Conservation (phyloP, 2,113 vertebrate genomes). For the Glareola pratincola region DNA sequence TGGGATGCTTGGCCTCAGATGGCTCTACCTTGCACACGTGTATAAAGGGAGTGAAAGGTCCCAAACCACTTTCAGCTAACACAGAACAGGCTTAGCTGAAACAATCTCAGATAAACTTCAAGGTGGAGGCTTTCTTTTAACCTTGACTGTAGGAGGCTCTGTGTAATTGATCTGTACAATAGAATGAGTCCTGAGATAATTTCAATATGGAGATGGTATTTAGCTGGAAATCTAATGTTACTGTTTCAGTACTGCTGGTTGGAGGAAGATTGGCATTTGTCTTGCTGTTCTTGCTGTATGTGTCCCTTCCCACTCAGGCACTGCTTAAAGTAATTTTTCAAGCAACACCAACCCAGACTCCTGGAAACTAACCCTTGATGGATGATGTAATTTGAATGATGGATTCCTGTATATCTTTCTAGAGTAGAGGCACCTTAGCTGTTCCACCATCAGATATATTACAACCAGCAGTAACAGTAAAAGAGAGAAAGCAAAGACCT, state of each 20-base stretch:
- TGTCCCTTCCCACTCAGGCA: not conserved
- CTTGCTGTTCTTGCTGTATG: not conserved
- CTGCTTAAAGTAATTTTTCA: not conserved
- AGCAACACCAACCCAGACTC: not conserved
- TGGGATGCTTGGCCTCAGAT: not conserved
- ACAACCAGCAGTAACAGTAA: conserved; percentile 5
- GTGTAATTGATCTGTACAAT: not conserved
- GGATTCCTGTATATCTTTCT: not conserved
- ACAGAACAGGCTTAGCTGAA: not conserved
- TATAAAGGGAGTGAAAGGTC: not conserved
- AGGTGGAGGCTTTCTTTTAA: not conserved
- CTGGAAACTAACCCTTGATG: not conserved
- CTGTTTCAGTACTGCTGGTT: not conserved
- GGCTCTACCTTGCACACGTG: not conserved
- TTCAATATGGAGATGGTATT: not conserved
- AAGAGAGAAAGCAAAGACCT: not conserved
- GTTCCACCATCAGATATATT: conserved; percentile 21
- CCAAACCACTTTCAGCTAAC: not conserved
- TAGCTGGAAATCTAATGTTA: not conserved
- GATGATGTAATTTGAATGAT: conserved; percentile 18
- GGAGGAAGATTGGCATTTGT: not conserved
- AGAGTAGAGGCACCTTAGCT: not conserved
- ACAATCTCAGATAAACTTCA: not conserved
- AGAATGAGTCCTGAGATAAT: not conserved
- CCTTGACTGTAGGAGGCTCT: not conserved